phyloP scores from a whole-genome alignment of 2,888 invertebrate genomes.

The Brachylomia viminalis region DNA sequence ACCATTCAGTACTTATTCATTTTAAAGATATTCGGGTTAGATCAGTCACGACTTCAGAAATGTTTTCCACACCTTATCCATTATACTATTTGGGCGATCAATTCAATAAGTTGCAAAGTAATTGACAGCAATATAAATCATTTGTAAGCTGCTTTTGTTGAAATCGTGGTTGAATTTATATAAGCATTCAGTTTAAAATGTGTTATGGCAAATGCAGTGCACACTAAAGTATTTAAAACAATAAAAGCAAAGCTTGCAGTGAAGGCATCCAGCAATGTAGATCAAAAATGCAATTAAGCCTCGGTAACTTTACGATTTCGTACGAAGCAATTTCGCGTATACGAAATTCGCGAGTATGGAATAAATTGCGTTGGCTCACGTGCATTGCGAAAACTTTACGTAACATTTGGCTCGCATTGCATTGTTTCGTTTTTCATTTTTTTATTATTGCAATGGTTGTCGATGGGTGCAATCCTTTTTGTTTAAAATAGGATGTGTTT shows the following conservation, averaged over 20 bases:
- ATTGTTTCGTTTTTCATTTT: conserved; percentile 70
- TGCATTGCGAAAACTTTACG: conserved; percentile 63
- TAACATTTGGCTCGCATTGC: conserved; percentile 59
- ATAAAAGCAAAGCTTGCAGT: conserved; percentile 23
- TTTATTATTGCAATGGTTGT: conserved; percentile 62
- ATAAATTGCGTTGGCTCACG: conserved; percentile 61
- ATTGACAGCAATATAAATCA: conserved; percentile 53
- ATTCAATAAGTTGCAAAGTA: conserved; percentile 44
- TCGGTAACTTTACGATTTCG: conserved; percentile 43
- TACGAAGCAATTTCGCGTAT: conserved; percentile 48
- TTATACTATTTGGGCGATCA: conserved; percentile 49
- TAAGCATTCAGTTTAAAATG: conserved; percentile 5
- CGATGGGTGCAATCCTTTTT: conserved; percentile 56
- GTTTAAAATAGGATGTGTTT: conserved; percentile 42
- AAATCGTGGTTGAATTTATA: conserved; percentile 35
- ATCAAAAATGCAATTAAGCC: conserved; percentile 62
- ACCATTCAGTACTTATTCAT: conserved; percentile 11
- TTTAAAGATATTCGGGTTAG: conserved; percentile 54
- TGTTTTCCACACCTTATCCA: conserved; percentile 50
- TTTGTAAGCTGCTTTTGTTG: conserved; percentile 46
- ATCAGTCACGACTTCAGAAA: conserved; percentile 52
- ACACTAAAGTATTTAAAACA: conserved; percentile 22
- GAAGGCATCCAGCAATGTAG: conserved; percentile 36
- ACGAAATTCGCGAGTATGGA: conserved; percentile 55
- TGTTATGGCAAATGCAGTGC: conserved; percentile 12